Evolutionary conservation across 2,113 vertebrate species (phyloP), one percentile per base, ranked within the genome.

Genomic region (Axis porcinus): DNA sequence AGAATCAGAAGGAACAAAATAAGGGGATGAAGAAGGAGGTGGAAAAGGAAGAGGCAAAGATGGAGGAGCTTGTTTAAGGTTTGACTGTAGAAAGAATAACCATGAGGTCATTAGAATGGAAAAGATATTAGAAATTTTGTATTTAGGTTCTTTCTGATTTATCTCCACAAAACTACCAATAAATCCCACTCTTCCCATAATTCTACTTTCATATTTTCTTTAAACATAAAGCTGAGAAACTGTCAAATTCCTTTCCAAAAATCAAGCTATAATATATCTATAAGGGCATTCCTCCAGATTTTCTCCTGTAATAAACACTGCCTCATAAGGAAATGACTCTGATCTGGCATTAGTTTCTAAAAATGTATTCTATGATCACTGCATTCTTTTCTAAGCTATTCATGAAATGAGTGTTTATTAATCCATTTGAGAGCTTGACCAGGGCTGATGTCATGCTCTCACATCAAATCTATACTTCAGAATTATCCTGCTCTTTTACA

Each of bases 301-400:
- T 93, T 96, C 47, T 82, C 76, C 10, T 92, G n/a, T 9, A 92
- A 76, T 90, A 95, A 95, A 92, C 81, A 89, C 55, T 95, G 57
- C 64, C 96, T 95, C 78, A 97, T 96, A 98, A 95, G 86, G 87
- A 88, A 91, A 87, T 87, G 52, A 90, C 17, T 94, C 40, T 92
- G 30, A 30, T 43, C 64, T 97, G 47, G 58, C 25, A 55, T 89
- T 55, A 58, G 19, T 55, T 96, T 33, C 70, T 60, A 40, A 45
- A 55, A 90, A 82, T 55, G 64, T 88, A 76, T 96, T 64, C 52
- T 95, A 89, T 89, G 96, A 97, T 86, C 47, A 87, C 7, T 70
- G 10, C 54, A 89, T 95, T 97, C 43, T 96, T 98, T 76, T 88
- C 79, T 96, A 90, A 85, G 57, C 45, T 76, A 95, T 74, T 95